phyloP scores from a whole-genome alignment of 2,113 vertebrate species.

The Sander lucioperca region DNA sequence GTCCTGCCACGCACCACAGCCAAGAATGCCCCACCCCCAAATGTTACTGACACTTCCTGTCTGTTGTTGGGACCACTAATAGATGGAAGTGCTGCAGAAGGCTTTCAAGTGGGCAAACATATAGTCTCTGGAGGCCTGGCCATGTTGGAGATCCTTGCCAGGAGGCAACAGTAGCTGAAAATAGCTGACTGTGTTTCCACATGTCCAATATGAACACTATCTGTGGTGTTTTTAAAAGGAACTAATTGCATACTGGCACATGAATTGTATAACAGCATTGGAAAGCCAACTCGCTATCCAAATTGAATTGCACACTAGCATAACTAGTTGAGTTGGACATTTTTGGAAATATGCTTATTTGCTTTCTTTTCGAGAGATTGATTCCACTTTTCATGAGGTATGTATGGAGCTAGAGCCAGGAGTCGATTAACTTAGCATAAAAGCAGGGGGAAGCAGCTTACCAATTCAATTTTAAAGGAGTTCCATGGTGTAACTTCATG shows the following conservation, averaged over 20 bases:
- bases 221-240: neutral
- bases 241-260: neutral
- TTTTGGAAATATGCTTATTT: no score
- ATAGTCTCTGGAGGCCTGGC: neutral
- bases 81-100: slow-evolving; percentile 20
- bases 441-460: no score
- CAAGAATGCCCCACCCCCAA: slow-evolving; percentile 28
- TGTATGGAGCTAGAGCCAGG: no score
- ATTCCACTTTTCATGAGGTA: no score
- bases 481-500: no score
- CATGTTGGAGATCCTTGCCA: neutral
- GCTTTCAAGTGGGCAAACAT: slow-evolving; percentile 1
- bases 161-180: neutral
- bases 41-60: slow-evolving; percentile 52
- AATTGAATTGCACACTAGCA: neutral
- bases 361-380: no score
- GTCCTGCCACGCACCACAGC: slow-evolving; percentile 37
- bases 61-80: slow-evolving; percentile 26
- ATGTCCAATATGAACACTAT: neutral
- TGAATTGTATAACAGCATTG: neutral
- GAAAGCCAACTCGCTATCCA: no score
- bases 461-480: no score
- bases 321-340: neutral
- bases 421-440: no score
- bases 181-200: neutral